phyloP scores from a whole-genome alignment of 2,113 vertebrate species.

The Onychorhynchus coronatus region DNA sequence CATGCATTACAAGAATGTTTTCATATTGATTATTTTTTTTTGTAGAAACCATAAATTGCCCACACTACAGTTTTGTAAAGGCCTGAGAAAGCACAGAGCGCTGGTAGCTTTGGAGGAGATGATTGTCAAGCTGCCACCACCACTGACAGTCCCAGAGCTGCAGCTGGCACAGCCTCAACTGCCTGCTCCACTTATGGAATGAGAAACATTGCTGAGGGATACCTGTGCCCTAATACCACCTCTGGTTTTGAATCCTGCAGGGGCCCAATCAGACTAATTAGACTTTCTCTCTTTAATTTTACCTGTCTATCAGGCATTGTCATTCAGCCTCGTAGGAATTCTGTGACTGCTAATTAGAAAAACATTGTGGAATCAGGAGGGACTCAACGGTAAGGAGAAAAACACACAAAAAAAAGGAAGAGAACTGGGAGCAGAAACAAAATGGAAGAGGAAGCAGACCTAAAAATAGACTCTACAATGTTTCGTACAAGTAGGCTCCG shows the following conservation, averaged over 20 bases:
- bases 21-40: neutral
- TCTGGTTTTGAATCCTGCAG: neutral
- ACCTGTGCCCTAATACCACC: neutral
- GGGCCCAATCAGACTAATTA: constrained; percentile 7
- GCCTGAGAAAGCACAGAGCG: neutral
- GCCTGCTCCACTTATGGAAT: neutral
- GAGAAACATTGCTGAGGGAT: neutral
- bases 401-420: neutral
- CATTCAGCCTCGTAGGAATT: neutral
- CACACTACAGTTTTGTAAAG: neutral
- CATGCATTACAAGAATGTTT: neutral
- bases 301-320: neutral
- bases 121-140: neutral
- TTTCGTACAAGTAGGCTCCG: neutral
- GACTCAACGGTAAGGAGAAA: neutral
- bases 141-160: neutral
- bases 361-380: neutral
- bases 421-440: neutral
- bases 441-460: neutral
- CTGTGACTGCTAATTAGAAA: constrained; percentile 31
- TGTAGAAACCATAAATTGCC: neutral
- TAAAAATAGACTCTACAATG: neutral
- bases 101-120: neutral
- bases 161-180: neutral
- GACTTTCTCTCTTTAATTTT: constrained; percentile 19